Percentiles rank a stretch among this genome's conserved stretches.
phyloP scores from a whole-genome alignment of 2,113 vertebrate species.

The Pachycephala philippinensis region DNA sequence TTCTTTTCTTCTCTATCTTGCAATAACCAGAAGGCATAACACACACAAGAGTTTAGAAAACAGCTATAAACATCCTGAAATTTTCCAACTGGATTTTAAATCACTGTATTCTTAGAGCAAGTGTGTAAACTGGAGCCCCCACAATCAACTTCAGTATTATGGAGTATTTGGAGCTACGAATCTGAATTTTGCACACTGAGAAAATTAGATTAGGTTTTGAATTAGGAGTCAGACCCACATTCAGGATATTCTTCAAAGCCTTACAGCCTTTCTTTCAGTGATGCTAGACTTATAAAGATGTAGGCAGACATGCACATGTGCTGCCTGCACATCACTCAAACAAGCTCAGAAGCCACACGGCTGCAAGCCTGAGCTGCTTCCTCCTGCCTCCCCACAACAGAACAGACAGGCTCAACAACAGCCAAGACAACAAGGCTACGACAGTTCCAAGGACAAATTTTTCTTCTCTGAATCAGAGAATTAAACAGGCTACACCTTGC shows the following conservation, averaged over 20 bases:
- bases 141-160: neutral
- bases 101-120: neutral
- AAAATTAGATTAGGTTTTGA: neutral
- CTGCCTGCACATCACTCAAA: neutral
- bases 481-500: neutral
- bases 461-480: neutral
- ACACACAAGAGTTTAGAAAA: neutral
- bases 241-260: neutral
- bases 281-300: neutral
- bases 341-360: neutral
- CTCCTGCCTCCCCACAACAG: neutral
- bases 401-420: neutral
- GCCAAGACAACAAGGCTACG: neutral
- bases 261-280: neutral
- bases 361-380: neutral
- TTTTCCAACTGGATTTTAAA: neutral
- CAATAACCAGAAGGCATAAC: neutral
- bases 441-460: neutral
- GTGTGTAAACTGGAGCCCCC: neutral
- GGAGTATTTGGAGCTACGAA: neutral
- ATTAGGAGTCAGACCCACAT: neutral
- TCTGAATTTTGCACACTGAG: neutral
- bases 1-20: neutral
- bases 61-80: neutral
- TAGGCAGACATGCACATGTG: neutral